phyloP scores from a whole-genome alignment of 2,888 invertebrate species.

The Ormyrus labotus region DNA sequence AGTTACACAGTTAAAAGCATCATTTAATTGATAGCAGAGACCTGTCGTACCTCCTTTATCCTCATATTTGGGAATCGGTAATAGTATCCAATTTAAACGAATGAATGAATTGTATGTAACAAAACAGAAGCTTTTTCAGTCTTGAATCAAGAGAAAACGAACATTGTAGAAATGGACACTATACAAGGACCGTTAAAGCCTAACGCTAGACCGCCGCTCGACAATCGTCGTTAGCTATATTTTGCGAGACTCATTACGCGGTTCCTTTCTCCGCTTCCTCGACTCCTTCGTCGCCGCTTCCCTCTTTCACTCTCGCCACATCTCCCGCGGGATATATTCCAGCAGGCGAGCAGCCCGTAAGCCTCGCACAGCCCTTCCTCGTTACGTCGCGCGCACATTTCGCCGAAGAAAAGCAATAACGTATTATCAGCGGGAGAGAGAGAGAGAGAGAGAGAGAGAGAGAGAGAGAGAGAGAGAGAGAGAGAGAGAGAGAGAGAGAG shows the following conservation, averaged over 20 bases:
- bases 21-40: too few species aligned
- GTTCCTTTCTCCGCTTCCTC: conserved; percentile 61
- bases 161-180: conserved; percentile 73
- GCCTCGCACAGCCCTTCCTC: conserved; percentile 62
- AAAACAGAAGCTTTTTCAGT: background rate
- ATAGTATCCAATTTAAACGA: too few species aligned
- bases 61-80: too few species aligned
- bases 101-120: too few species aligned
- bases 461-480: too few species aligned
- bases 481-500: too few species aligned
- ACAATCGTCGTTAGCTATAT: conserved; percentile 72
- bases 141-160: conserved; percentile 55
- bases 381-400: background rate
- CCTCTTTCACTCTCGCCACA: conserved; percentile 63
- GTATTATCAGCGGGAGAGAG: conserved; percentile 29
- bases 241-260: conserved; percentile 70
- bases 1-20: too few species aligned
- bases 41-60: too few species aligned
- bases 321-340: conserved; percentile 56
- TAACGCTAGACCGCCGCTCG: conserved; percentile 72
- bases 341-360: conserved; percentile 64
- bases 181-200: conserved; percentile 67
- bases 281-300: conserved; percentile 46
- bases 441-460: too few species aligned
- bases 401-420: conserved; percentile 54